Evolutionary conservation across 2,113 vertebrate genomes (phyloP), one percentile per base, ranked within the genome.

Genomic region (Actenoides hombroni): DNA sequence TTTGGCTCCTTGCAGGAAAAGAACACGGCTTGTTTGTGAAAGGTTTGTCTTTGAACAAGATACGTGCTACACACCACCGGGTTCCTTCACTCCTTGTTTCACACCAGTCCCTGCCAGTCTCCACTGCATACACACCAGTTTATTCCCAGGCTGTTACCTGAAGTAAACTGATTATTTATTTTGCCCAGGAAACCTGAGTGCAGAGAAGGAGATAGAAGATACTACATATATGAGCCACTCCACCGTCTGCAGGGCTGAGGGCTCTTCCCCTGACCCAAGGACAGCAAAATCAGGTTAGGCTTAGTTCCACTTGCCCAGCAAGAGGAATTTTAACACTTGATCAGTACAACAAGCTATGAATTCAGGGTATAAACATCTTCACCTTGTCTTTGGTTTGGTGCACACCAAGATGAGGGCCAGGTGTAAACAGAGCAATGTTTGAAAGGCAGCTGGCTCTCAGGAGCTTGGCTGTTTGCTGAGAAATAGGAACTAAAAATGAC

Each of bases 41-140:
- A 61, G 40, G 24, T 59, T 79, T 83, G 10, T 59, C 42, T 88
- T 80, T 48, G 39, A 67, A 42, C 7, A 23, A 19, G 33, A 24
- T 5, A 48, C 0, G 0, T n/a, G 23, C 44, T 51, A 39, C 5
- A 29, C 1, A 8, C 26, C 53, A 76, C 7, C 42, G 28, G 24
- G 68, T 24, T 69, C 5, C 4, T 46, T 37, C 29, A 5, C 16
- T 31, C 59, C n/a, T 44, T 13, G 8, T 71, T 79, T 51, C 71
- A 33, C 44, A 48, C 7, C 11, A 11, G 23, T 14, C 44, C 48
- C 60, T 82, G 61, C 9, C 37, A 70, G 19, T 53, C 56, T 57
- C 75, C 67, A 20, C 40, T 57, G 18, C 49, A 28, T 5, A 71
- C n/a, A n/a, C 26, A 53, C 44, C 9, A 24, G 0, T 54, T 44